Percentiles rank a stretch among this genome's conserved stretches.
These are phyloP conservation scores for Dendrocincla fuliginosa DNA, from an alignment of 2,797 vertebrate genomes.

Conservation along the genomic window DNA sequence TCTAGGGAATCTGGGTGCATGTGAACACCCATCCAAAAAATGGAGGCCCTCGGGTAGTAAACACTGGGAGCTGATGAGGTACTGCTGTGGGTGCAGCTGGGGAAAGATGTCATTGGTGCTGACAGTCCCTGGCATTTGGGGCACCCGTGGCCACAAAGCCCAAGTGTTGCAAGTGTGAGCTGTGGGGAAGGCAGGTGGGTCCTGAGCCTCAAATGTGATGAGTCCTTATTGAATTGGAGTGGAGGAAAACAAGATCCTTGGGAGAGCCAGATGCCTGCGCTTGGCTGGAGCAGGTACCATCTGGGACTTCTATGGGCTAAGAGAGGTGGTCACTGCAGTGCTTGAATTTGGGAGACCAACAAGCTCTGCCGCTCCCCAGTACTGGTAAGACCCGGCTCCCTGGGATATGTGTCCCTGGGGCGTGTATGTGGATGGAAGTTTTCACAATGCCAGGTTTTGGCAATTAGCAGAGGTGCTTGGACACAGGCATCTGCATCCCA, in stretches of 20 bases:
- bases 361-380: not conserved
- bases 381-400: not conserved
- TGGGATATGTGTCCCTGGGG: not conserved
- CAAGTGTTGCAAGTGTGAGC: not conserved
- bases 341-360: not conserved
- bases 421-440: not conserved
- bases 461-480: not conserved
- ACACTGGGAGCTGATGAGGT: fast-evolving
- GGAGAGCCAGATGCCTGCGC: fast-evolving
- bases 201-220: not conserved
- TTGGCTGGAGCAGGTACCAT: not conserved
- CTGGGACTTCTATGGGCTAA: not conserved
- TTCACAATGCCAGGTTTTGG: not conserved
- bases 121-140: not conserved
- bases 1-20: not conserved
- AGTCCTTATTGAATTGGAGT: not conserved
- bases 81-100: not conserved
- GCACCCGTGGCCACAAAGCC: not conserved
- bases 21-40: not conserved
- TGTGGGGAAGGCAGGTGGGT: not conserved
- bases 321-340: not conserved
- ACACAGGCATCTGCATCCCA: not conserved
- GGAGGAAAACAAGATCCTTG: not conserved
- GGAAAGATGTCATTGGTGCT: fast-evolving
- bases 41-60: not conserved